Evolutionary conservation across 2,797 vertebrate species (phyloP).

Genomic region (Hyperoplus immaculatus): DNA sequence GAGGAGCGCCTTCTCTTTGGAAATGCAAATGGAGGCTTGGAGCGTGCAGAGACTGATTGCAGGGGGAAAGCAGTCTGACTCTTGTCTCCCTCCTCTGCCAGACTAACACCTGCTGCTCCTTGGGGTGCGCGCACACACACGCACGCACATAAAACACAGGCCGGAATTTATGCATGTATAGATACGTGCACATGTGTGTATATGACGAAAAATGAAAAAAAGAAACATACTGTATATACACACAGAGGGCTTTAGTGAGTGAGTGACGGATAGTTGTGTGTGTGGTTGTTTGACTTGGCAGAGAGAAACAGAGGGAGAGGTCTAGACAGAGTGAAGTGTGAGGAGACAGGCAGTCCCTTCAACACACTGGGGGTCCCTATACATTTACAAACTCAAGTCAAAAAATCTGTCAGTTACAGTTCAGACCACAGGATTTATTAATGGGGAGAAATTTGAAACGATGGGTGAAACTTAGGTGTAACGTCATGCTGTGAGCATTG

Average conservation of each 20-base stretch:
- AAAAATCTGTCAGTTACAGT: conserved; percentile 66
- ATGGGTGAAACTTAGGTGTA: not conserved
- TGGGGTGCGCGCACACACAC: conserved; percentile 3
- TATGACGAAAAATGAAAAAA: conserved; percentile 44
- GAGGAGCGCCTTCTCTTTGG: conserved; percentile 80
- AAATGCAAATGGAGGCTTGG: conserved; percentile 84
- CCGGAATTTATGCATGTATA: conserved; percentile 23
- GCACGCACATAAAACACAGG: conserved; percentile 13
- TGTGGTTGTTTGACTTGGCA: conserved; percentile 76
- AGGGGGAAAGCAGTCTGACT: conserved; percentile 77
- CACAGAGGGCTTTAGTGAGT: conserved; percentile 52
- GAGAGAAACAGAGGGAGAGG: conserved; percentile 36
- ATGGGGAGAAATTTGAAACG: conserved; percentile 24
- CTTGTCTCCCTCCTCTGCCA: conserved; percentile 78
- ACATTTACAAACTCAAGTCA: conserved; percentile 61
- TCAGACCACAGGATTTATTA: conserved; percentile 35
- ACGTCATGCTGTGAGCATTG: not conserved
- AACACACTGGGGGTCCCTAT: conserved; percentile 47
- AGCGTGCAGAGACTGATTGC: conserved; percentile 85
- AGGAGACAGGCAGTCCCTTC: conserved; percentile 46
- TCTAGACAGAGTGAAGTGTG: conserved; percentile 6
- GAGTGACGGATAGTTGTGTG: conserved; percentile 65
- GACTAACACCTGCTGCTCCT: conserved; percentile 87
- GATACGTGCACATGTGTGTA: conserved; percentile 43
- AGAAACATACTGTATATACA: conserved; percentile 45